A percentile compares a stretch with the other conserved stretches of the same genome.
These are phyloP conservation scores for Carollia perspicillata DNA, from an alignment of 2,113 vertebrate genomes.

Conservation along the genomic window DNA sequence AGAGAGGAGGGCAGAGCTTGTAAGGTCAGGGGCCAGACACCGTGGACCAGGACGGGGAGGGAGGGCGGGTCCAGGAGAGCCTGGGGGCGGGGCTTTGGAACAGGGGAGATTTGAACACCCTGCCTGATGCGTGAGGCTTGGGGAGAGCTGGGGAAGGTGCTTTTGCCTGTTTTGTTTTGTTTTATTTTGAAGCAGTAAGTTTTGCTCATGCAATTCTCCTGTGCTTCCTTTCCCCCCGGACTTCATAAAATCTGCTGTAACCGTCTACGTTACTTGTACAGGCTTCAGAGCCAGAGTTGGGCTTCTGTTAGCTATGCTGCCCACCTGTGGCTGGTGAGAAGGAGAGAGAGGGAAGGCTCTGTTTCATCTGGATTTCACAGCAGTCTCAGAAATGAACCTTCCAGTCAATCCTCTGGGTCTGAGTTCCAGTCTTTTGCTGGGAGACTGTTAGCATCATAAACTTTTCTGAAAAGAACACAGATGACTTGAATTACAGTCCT, in stretches of 20 bases:
- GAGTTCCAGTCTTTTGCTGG: neutral
- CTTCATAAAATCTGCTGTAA: neutral
- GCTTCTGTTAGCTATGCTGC: neutral
- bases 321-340: neutral
- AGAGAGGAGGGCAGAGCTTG: neutral
- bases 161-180: neutral
- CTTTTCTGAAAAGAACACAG: neutral
- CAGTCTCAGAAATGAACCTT: neutral
- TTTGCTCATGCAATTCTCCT: neutral
- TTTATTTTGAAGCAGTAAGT: neutral
- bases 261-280: rapidly evolving
- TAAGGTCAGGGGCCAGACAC: neutral
- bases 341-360: neutral
- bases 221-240: no score
- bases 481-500: neutral
- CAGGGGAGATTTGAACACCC: neutral
- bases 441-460: neutral
- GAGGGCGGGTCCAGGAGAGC: neutral
- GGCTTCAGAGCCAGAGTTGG: neutral
- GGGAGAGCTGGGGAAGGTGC: neutral
- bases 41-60: neutral
- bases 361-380: neutral
- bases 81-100: neutral
- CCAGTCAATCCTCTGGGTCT: neutral
- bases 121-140: neutral